Base-by-base conservation (phyloP, 1,140 invertebrate species). In the Brachionus asplanchnoidis region DNA sequence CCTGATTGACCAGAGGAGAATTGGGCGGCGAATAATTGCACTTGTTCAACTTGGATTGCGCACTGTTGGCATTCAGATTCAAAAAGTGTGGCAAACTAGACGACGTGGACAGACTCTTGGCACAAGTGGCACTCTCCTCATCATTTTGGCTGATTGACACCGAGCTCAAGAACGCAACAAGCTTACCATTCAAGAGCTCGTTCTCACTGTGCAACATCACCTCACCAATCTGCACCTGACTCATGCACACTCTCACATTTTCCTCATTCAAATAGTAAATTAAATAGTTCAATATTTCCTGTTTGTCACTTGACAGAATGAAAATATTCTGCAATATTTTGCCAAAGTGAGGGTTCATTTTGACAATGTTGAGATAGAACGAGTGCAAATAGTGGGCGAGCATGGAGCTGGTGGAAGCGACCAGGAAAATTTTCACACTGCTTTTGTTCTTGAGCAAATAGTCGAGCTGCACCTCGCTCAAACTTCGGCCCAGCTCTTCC, bases 31-130 rank as follows among this genome's bases (percentile, higher is more conserved):
- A 77, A 50, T 50, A 77, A 9, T 50, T 77, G 26, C 20, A 26
- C 9, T 20, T 75, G 44, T 42, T 75, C 32, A 20, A 44, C 44
- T 44, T 75, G 5, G 32, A 53, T n/a, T 53, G 73, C 1, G 26
- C 20, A 26, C 5, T 77, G n/a, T 50, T 73, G n/a, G 68, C 28
- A 42, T 73, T 73, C 11, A 73, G 17, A 14, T 73, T 77, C 17
- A 77, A 26, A 50, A 77, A 77, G 14, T 77, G 73, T 53, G 73
- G 73, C 42, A 77, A 46, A 77, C 73, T 77, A 3, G 73, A 77
- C 20, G 73, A 77, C 14, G 42, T 77, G 9, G 73, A 50, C 26
- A 77, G 26, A 53, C 20, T 77, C 26, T 77, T 77, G 32, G 32
- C 70, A 36, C 12, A 32, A 14, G 46, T 75, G 4, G 11, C 42